Evolutionary conservation across 2,113 vertebrate genomes (phyloP).

Genomic region (Grammomys surdaster): DNA sequence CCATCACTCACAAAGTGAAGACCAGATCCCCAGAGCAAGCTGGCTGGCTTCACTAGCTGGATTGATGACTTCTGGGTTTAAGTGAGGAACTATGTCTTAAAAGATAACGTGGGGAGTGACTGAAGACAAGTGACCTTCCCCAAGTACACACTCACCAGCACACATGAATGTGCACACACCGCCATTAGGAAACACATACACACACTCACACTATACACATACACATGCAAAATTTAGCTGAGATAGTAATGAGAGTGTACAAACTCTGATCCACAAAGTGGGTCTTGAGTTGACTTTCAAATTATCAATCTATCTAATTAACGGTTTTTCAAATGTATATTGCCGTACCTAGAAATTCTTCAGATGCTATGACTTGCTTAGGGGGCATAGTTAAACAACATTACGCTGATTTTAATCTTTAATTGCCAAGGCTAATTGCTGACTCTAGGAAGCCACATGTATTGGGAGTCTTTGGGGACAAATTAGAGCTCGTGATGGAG

Average conservation of each 20-base stretch:
- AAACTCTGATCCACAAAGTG: background rate
- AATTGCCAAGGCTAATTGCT: slow-evolving; percentile 3
- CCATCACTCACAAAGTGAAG: background rate
- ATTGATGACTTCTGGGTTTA: background rate
- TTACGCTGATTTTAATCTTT: background rate
- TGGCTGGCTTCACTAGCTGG: background rate
- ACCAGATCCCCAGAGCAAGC: background rate
- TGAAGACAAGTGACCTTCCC: background rate
- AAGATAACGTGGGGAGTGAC: background rate
- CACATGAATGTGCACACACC: background rate
- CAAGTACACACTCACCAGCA: background rate
- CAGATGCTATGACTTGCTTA: background rate
- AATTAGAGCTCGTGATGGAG: slow-evolving; percentile 6
- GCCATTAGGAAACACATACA: background rate
- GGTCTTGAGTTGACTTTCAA: background rate
- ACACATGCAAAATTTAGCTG: background rate
- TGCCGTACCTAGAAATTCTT: background rate
- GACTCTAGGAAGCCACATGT: background rate
- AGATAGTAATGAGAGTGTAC: background rate
- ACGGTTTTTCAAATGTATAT: background rate
- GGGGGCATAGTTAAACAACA: background rate
- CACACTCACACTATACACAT: background rate
- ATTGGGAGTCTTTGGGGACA: background rate
- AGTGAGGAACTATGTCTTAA: background rate
- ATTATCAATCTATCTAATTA: background rate